A percentile compares a stretch with the other conserved stretches of the same genome.
Conservation (phyloP, 1,140 invertebrate genomes). For the Rhyacophila brunnea region DNA sequence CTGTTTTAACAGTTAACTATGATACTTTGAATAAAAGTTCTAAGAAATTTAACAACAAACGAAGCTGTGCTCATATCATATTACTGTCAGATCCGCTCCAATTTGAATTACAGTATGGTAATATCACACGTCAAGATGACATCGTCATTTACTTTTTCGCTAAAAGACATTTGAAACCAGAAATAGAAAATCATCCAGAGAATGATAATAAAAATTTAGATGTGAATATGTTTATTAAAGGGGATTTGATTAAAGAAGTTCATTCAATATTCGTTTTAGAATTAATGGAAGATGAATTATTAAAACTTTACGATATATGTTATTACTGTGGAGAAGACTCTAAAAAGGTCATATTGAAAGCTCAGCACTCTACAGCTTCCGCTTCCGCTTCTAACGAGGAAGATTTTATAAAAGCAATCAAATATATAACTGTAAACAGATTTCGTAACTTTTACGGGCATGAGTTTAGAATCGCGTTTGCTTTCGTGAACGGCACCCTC, state of each 20-base stretch:
- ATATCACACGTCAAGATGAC: neutral
- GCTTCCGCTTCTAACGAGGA: neutral
- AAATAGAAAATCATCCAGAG: neutral
- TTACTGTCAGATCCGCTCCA: slow-evolving; percentile 4
- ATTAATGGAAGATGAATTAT: slow-evolving; percentile 1
- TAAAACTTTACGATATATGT: slow-evolving; percentile 25
- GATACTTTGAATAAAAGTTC: too few species aligned
- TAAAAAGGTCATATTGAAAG: slow-evolving; percentile 9
- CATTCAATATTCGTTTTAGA: slow-evolving; percentile 13
- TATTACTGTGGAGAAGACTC: slow-evolving; percentile 18
- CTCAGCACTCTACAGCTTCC: neutral
- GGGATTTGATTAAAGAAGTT: neutral
- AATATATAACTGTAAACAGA: neutral
- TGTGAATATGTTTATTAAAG: slow-evolving; percentile 1
- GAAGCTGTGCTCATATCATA: slow-evolving; percentile 5
- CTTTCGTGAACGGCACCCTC: slow-evolving; percentile 6
- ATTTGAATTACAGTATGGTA: neutral
- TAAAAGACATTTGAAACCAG: neutral
- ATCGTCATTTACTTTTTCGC: slow-evolving; percentile 8
- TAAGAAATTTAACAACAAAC: neutral
- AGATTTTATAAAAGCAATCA: neutral
- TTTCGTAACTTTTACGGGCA: slow-evolving; percentile 18
- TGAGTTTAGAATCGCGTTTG: slow-evolving; percentile 17
- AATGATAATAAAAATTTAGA: neutral
- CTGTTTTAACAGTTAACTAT: too few species aligned